Conservation (phyloP, 2,888 invertebrate species). For the Melieria omissa region DNA sequence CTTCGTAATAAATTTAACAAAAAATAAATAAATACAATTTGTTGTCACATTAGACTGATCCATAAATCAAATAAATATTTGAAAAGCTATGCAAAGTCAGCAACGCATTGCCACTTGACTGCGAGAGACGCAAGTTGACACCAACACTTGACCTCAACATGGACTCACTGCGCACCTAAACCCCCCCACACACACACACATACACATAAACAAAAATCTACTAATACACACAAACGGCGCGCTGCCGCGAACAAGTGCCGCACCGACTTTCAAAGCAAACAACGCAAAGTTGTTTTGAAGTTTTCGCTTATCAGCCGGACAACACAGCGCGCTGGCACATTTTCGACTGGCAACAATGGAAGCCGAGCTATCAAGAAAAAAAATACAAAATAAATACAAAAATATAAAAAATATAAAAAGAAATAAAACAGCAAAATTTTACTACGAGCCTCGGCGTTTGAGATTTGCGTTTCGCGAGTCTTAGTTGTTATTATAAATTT, state of each 20-base stretch:
- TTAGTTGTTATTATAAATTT: slow-evolving; percentile 1
- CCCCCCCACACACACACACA: too few relatives aligned
- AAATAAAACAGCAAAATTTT: background rate
- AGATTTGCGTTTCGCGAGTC: background rate
- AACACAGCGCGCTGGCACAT: too few relatives aligned
- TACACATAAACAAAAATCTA: background rate
- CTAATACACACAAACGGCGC: background rate
- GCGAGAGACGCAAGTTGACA: slow-evolving; percentile 2
- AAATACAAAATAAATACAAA: background rate
- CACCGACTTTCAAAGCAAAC: background rate
- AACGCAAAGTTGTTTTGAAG: too few relatives aligned
- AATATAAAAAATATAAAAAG: background rate
- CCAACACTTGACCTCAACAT: slow-evolving; percentile 17
- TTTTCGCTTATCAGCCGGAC: too few relatives aligned
- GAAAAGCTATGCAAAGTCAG: background rate
- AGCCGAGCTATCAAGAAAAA: too few relatives aligned
- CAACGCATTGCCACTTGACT: background rate
- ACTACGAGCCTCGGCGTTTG: background rate
- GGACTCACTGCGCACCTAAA: too few relatives aligned
- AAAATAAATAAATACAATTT: background rate
- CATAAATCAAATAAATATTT: background rate
- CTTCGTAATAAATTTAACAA: background rate
- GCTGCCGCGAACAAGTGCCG: background rate
- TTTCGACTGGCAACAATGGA: too few relatives aligned
- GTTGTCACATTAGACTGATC: too few relatives aligned